Percentiles rank a stretch among this genome's conserved stretches.
phyloP scores from a whole-genome alignment of 2,113 vertebrate genomes.

The Oreochromis niloticus region DNA sequence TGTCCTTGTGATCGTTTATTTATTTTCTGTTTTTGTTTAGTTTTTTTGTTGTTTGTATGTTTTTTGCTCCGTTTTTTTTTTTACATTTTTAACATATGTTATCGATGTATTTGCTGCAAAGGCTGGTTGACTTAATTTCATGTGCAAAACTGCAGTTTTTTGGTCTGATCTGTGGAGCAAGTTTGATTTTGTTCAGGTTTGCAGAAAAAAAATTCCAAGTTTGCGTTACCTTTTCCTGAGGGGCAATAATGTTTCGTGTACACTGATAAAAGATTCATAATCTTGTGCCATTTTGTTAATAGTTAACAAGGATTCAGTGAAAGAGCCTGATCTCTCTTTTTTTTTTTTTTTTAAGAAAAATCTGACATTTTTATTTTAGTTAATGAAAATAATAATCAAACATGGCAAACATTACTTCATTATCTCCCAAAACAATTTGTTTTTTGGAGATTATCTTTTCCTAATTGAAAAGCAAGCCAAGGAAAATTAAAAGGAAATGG shows the following conservation, averaged over 20 bases:
- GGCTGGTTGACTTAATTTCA: background rate
- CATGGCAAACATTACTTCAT: background rate
- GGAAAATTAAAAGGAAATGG: background rate
- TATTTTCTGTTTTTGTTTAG: slow-evolving; percentile 34
- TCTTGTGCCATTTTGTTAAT: background rate
- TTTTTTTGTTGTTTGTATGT: background rate
- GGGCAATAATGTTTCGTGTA: background rate
- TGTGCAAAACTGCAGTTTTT: slow-evolving; percentile 5
- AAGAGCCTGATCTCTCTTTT: background rate
- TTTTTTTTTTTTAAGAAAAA: background rate
- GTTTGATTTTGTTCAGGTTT: background rate
- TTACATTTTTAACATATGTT: slow-evolving; percentile 15
- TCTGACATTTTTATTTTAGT: slow-evolving; percentile 7
- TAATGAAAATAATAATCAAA: background rate
- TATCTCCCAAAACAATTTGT: background rate
- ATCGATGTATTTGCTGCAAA: slow-evolving; percentile 15
- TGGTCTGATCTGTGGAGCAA: slow-evolving; percentile 30
- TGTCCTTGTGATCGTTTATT: slow-evolving; percentile 58
- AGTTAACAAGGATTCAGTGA: background rate
- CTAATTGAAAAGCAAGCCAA: background rate
- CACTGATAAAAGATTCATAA: background rate
- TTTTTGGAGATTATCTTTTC: background rate
- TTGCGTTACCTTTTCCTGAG: background rate
- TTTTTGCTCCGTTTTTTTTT: background rate
- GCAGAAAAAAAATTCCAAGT: background rate